Base-by-base conservation (phyloP, 1,140 invertebrate genomes). In the Cylas formicarius region DNA sequence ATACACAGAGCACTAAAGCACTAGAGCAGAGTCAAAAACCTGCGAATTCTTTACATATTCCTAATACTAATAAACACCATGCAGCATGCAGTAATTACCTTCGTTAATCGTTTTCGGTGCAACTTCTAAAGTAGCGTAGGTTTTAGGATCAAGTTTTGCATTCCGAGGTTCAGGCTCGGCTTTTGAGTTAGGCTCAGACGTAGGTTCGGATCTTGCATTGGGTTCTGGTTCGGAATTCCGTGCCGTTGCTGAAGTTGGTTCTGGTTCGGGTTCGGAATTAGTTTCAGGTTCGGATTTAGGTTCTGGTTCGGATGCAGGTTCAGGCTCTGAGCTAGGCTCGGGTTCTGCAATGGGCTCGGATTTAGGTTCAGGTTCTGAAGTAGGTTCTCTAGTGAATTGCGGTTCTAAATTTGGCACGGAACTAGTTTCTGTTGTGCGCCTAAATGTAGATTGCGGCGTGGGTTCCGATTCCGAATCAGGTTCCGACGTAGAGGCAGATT, bases 321-420 rank as follows among this genome's bases (percentile, higher is more conserved):
- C 61, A 1, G 67, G 60, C 60, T 73, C 69, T 0, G 72, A 63
- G 29, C 66, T 66, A 1, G 71, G 62, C 53, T 71, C 67, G 3
- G 66, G 57, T 40, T 63, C 56, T 5, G 60, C 47, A 46, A 56
- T 55, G 0, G 64, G 63, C 33, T 70, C 61, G 0, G 66, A 53
- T 32, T 50, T 56, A 21, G 10, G 57, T 50, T 64, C 52, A 47
- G 65, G 57, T 52, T 67, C 60, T 1, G 52, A 66, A 43, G 28
- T 59, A 61, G 0, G 63, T 47, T 67, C 64, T 10, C 66, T 56
- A 36, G 55, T 56, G 1, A 63, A 61, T 41, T 60, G 55, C 1
- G 69, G 64, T 47, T 67, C 65, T 0, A 72, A 51, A 42, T 58
- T 43, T 1, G 63, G 51, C 44, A 61, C 58, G 24, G 62, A 38